Percentiles rank a stretch among this genome's conserved stretches.
Conservation (phyloP, 2,888 invertebrate species). For the Leucania comma region DNA sequence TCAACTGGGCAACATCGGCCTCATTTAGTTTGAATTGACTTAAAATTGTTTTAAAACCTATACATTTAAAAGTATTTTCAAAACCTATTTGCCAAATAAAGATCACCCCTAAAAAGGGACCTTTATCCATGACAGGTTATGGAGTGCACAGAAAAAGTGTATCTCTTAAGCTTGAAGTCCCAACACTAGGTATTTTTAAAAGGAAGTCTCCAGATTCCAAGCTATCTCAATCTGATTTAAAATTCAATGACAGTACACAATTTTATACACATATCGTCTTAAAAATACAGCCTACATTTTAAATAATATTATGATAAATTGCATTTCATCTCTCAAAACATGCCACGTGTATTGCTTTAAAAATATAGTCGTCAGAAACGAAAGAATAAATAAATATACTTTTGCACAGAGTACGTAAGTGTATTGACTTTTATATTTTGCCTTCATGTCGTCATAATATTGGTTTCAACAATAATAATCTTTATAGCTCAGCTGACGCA, state of each 20-base stretch:
- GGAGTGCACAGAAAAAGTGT: too few species aligned
- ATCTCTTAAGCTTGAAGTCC: neutral
- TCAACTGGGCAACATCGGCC: too few species aligned
- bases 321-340: slow-evolving; percentile 39
- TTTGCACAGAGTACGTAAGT: slow-evolving; percentile 32
- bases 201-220: neutral
- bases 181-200: slow-evolving; percentile 9
- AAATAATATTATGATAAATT: slow-evolving; percentile 36
- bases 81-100: too few species aligned
- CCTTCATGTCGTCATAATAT: slow-evolving; percentile 47
- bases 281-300: slow-evolving; percentile 25
- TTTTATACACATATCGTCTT: neutral
- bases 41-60: too few species aligned
- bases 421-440: slow-evolving; percentile 37
- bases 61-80: too few species aligned
- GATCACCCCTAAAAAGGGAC: too few species aligned
- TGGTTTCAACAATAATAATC: slow-evolving; percentile 38
- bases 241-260: slow-evolving; percentile 17
- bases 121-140: too few species aligned
- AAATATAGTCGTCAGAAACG: slow-evolving; percentile 35
- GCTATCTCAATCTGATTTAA: neutral
- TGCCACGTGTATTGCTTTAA: slow-evolving; percentile 25
- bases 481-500: slow-evolving; percentile 47
- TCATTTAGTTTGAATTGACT: too few species aligned
- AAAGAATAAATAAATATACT: slow-evolving; percentile 47